Conservation (phyloP, 2,888 invertebrate genomes). For the Himalopsyche kuldschensis region DNA sequence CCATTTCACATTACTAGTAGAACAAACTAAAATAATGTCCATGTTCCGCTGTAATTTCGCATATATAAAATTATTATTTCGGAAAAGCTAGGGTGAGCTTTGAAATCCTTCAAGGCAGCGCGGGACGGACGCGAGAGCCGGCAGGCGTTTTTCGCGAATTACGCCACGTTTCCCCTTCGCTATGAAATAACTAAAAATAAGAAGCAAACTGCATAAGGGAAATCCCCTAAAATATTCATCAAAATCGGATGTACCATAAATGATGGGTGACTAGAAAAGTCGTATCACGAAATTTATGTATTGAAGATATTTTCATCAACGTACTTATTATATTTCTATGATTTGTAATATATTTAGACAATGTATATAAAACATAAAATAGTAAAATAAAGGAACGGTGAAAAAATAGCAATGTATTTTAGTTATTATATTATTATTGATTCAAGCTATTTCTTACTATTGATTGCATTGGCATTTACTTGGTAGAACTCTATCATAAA, state of each 20-base stretch:
- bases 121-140: constrained; percentile 13
- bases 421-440: too few relatives aligned
- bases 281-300: too few relatives aligned
- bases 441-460: too few relatives aligned
- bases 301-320: too few relatives aligned
- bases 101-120: not conserved
- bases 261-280: not conserved
- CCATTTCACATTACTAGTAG: not conserved
- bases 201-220: constrained; percentile 17
- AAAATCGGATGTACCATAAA: constrained; percentile 4
- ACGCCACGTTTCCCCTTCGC: constrained; percentile 24
- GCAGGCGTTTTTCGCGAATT: constrained; percentile 32
- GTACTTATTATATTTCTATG: too few relatives aligned
- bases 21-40: not conserved
- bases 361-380: too few relatives aligned
- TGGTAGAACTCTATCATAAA: too few relatives aligned
- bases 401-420: too few relatives aligned
- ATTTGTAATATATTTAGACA: too few relatives aligned
- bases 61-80: not conserved
- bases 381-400: too few relatives aligned
- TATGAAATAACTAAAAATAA: constrained; percentile 27
- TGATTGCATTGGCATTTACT: too few relatives aligned
- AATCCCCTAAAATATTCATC: constrained; percentile 33
- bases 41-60: not conserved
- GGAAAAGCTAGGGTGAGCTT: not conserved